A percentile compares a stretch with the other conserved stretches of the same genome.
phyloP scores from a whole-genome alignment of 2,113 vertebrate genomes.

The Stomatorhinus ivindoensis region DNA sequence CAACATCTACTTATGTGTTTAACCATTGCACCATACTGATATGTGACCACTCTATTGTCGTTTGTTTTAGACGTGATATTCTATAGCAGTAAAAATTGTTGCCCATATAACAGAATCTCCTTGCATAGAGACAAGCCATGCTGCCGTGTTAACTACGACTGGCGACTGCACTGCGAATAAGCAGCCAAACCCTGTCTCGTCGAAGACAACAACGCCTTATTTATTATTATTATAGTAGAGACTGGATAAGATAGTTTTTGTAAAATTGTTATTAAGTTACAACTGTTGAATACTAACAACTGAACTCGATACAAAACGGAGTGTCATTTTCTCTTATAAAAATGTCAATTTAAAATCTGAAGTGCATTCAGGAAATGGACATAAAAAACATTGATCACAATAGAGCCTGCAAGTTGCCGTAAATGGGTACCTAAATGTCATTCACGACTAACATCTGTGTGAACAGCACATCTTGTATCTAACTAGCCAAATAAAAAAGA shows the following conservation, averaged over 20 bases:
- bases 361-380: not conserved
- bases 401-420: not conserved
- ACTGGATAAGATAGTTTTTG: not conserved
- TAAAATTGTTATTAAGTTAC: no score
- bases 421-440: not conserved
- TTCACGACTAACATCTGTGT: not conserved
- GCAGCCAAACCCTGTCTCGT: not conserved
- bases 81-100: not conserved
- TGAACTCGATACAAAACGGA: not conserved
- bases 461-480: not conserved
- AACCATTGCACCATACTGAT: no score
- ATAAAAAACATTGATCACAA: not conserved
- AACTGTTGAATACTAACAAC: not conserved
- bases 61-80: not conserved
- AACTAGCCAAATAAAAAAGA: not conserved
- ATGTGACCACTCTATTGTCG: no score
- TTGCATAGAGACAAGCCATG: not conserved
- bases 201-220: not conserved
- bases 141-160: not conserved
- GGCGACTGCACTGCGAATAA: not conserved
- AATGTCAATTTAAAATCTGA: not conserved
- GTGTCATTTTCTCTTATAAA: not conserved
- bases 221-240: no score
- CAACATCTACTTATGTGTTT: not conserved
- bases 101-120: not conserved